Evolutionary conservation across 35 echinoderm and acorn worm genomes (phyloP).

Genomic region (Heliocidaris tuberculata): DNA sequence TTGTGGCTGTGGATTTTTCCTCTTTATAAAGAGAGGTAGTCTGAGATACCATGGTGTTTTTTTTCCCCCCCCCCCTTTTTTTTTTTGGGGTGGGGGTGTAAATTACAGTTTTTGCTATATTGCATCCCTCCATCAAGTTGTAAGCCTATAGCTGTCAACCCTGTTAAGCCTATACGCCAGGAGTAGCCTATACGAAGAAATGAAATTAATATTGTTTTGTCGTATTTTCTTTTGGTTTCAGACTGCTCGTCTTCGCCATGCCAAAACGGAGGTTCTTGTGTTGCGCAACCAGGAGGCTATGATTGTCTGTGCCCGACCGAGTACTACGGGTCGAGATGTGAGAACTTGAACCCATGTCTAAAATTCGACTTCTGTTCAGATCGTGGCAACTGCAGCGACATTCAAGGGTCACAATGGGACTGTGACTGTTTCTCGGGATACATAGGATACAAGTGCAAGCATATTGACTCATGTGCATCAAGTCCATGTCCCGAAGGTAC

Average conservation of each 20-base stretch:
- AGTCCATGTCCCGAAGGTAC: slow-evolving; percentile 31
- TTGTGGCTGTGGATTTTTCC: no score
- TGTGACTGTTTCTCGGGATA: slow-evolving; percentile 45
- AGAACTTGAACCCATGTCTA: slow-evolving; percentile 49
- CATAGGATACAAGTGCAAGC: slow-evolving; percentile 16
- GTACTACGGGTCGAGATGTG: slow-evolving; percentile 43
- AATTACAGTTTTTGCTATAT: no score
- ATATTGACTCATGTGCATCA: slow-evolving; percentile 33
- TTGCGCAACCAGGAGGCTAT: background rate
- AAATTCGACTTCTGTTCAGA: slow-evolving; percentile 41
- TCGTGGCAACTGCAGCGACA: slow-evolving; percentile 48
- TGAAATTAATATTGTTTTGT: background rate
- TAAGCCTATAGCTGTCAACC: no score
- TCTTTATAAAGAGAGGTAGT: no score
- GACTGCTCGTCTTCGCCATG: slow-evolving; percentile 16
- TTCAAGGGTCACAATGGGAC: slow-evolving; percentile 11
- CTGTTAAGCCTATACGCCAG: no score
- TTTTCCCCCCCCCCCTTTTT: no score
- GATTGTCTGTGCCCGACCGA: slow-evolving; percentile 25
- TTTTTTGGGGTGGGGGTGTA: no score
- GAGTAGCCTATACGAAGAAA: no score
- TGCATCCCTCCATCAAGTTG: no score
- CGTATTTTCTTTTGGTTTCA: background rate
- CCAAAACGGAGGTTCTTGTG: slow-evolving; percentile 39
- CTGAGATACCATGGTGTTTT: no score